Evolutionary conservation across 2,888 invertebrate species (phyloP).

Genomic region (Cenopis cana): DNA sequence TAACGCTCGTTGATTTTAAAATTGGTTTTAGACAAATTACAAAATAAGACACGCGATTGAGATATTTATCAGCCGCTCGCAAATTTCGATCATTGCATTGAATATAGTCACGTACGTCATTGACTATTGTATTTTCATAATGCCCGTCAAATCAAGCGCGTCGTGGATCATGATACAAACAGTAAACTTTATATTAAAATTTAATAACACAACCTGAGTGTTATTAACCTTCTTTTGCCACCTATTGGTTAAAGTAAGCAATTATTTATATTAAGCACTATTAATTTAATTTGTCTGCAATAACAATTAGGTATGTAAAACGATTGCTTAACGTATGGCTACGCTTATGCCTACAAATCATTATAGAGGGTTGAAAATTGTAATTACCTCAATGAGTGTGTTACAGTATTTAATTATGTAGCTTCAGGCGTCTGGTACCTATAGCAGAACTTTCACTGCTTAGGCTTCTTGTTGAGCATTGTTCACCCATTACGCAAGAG

Average conservation of each 20-base stretch:
- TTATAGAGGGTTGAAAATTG: constrained; percentile 24
- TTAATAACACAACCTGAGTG: constrained; percentile 2
- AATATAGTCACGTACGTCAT: constrained; percentile 26
- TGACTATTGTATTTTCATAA: not conserved
- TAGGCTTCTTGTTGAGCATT: constrained; percentile 46
- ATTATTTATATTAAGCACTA: constrained; percentile 29
- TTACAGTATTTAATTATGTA: constrained; percentile 43
- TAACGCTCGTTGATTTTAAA: constrained; percentile 43
- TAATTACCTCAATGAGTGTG: constrained; percentile 28
- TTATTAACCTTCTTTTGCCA: constrained; percentile 26
- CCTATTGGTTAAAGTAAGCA: constrained; percentile 17
- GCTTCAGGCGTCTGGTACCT: constrained; percentile 19
- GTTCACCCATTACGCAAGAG: constrained; percentile 42
- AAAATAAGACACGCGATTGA: constrained; percentile 26
- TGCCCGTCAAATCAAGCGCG: not conserved
- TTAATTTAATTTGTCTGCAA: constrained; percentile 7
- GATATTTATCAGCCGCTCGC: constrained; percentile 8
- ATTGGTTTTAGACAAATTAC: constrained; percentile 40
- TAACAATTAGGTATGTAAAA: constrained; percentile 25
- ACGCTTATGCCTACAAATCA: not conserved
- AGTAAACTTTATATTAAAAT: not conserved
- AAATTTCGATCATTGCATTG: constrained; percentile 4
- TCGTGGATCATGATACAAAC: not conserved
- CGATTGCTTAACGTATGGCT: constrained; percentile 26
- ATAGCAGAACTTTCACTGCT: constrained; percentile 46